Conservation (phyloP, 2,888 invertebrate species). For the Agonopterix heracliana region DNA sequence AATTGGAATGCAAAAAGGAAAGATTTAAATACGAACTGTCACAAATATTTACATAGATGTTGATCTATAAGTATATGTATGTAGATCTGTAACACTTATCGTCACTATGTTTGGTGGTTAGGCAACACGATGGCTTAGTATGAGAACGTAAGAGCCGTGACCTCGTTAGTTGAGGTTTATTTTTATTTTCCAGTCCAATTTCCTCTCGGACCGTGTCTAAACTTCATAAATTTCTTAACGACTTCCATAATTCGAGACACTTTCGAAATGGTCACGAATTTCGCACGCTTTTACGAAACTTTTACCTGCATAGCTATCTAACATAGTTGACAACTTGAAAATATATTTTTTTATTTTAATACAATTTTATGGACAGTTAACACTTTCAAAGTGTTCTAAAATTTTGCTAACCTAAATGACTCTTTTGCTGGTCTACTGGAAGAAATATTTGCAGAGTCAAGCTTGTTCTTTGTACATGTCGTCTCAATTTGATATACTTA, state of each 20-base stretch:
- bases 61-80: constrained; percentile 5
- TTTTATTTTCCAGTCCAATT: constrained; percentile 64
- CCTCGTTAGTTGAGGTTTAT: constrained; percentile 44
- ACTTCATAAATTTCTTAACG: constrained; percentile 50
- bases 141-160: constrained; percentile 52
- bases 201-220: constrained; percentile 57
- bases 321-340: too few relatives aligned
- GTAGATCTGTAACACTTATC: constrained; percentile 11
- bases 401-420: not conserved
- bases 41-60: constrained; percentile 5
- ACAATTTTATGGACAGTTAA: too few relatives aligned
- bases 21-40: not conserved
- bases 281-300: constrained; percentile 45
- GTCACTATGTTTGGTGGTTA: constrained; percentile 20
- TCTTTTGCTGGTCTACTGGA: too few relatives aligned
- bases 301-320: not conserved
- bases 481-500: too few relatives aligned
- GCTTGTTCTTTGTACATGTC: too few relatives aligned
- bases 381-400: not conserved
- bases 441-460: too few relatives aligned
- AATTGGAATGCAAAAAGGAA: not conserved
- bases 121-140: constrained; percentile 37
- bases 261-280: constrained; percentile 47
- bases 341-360: too few relatives aligned
- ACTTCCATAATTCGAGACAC: constrained; percentile 54